Percentiles rank a stretch among this genome's conserved stretches.
Evolutionary conservation across 2,797 vertebrate species (phyloP).

Genomic region (Chaetodon trifasciatus): DNA sequence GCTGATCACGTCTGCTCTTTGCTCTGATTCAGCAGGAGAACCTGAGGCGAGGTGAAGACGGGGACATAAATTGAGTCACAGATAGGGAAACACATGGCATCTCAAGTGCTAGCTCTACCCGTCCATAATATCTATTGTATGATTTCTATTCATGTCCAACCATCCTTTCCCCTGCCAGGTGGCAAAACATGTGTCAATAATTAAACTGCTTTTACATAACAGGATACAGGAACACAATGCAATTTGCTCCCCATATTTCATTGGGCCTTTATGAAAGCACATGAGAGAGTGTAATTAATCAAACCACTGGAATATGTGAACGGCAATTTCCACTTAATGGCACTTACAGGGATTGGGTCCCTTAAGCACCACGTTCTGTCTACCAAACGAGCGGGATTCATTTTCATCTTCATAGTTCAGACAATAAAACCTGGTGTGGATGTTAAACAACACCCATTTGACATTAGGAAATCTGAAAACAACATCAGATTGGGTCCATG

Average conservation of each 20-base stretch:
- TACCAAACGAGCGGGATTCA: conserved; percentile 86
- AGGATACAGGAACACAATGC: conserved; percentile 87
- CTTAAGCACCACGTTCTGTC: conserved; percentile 87
- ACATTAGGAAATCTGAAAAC: conserved; percentile 67
- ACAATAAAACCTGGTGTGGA: conserved; percentile 83
- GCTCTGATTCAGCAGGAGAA: conserved; percentile 54
- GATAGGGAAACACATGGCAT: conserved; percentile 72
- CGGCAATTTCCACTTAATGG: conserved; percentile 89
- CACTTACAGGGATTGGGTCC: conserved; percentile 89
- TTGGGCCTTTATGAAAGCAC: conserved; percentile 87
- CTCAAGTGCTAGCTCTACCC: conserved; percentile 64
- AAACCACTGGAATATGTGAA: conserved; percentile 90
- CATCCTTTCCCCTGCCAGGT: conserved; percentile 83
- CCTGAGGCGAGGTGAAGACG: conserved; percentile 53
- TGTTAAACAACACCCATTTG: conserved; percentile 84
- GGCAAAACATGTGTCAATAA: conserved; percentile 89
- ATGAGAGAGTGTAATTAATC: conserved; percentile 88
- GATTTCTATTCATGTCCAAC: conserved; percentile 82
- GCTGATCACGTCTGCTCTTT: conserved; percentile 43
- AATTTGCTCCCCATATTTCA: conserved; percentile 88
- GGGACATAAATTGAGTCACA: conserved; percentile 59
- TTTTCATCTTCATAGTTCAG: conserved; percentile 84
- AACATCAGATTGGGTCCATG: conserved; percentile 32
- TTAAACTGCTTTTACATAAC: conserved; percentile 89
- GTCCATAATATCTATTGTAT: conserved; percentile 75